Evolutionary conservation across 2,888 invertebrate species (phyloP), one percentile per base, ranked within the genome.

Genomic region (Heliconius aoede): DNA sequence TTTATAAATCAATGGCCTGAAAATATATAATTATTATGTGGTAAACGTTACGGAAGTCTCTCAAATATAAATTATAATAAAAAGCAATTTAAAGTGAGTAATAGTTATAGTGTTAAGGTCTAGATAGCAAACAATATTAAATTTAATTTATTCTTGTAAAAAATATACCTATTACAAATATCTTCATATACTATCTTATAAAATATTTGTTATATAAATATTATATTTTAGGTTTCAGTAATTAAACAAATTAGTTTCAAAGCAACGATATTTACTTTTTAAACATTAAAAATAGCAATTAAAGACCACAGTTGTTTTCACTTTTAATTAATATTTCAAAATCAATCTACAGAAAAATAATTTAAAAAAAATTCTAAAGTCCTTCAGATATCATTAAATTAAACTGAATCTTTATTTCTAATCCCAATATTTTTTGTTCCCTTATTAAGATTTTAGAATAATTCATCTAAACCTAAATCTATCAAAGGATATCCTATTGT

Each of bases 121-220:
- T 78, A 80, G 78, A 75, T 78, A 78, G 75, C 65, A 76, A 64
- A 76, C 72, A 80, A 77, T 77, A 77, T 77, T 73, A 21, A 78
- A 80, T 76, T 78, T 78, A 64, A 78, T 80, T 80, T 80, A 80
- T 80, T 80, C 78, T 80, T 80, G 68, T 78, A 77, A 67, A 77
- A 77, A 80, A 67, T 80, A 77, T 77, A 73, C 72, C 30, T 76
- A 72, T 65, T 74, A 60, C 74, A 79, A 77, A 76, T 40, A 67
- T 78, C 72, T 78, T 78, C 76, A 73, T 61, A 71, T 76, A 61
- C 51, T 72, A 58, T 76, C 30, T 68, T 67, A 72, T 61, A 65
- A 30, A 68, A 28, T 28, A 68, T 68, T 28, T 51, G 55, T 26
- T 76, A 76, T 60, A 60, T 60, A n/a, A 65, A 18, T 76, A 72